Evolutionary conservation across 2,113 vertebrate species (phyloP).

Genomic region (pig (Sus scrofa)): DNA sequence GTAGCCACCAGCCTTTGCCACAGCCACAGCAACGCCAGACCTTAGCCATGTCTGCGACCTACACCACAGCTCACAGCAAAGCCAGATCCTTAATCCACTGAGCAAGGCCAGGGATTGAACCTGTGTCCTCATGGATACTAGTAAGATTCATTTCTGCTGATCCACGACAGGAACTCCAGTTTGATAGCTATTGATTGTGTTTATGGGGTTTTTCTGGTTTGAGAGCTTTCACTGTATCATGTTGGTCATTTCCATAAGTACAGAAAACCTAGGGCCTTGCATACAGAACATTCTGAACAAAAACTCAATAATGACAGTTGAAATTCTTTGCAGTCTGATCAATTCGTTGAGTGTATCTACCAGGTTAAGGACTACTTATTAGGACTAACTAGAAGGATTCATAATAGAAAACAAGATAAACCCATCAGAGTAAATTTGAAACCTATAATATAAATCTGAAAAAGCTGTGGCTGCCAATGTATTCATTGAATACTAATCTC

Average conservation of each 20-base stretch:
- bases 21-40: too few relatives aligned
- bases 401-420: constrained; percentile 14
- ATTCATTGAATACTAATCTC: neutral
- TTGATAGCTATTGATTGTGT: neutral
- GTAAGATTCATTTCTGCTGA: too few relatives aligned
- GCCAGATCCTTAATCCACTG: too few relatives aligned
- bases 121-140: too few relatives aligned
- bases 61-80: too few relatives aligned
- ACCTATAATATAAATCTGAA: neutral
- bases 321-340: constrained; percentile 26
- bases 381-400: neutral
- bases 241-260: constrained; percentile 31
- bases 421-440: constrained; percentile 20
- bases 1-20: too few relatives aligned
- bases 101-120: too few relatives aligned
- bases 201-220: neutral
- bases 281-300: neutral
- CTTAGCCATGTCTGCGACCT: too few relatives aligned
- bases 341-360: neutral
- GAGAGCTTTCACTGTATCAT: neutral
- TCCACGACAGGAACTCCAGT: neutral
- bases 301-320: neutral
- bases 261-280: neutral
- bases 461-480: neutral
- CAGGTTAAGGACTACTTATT: neutral